Evolutionary conservation across 1,140 invertebrate species (phyloP), one percentile per base, ranked within the genome.

Genomic region (Eciton burchellii): DNA sequence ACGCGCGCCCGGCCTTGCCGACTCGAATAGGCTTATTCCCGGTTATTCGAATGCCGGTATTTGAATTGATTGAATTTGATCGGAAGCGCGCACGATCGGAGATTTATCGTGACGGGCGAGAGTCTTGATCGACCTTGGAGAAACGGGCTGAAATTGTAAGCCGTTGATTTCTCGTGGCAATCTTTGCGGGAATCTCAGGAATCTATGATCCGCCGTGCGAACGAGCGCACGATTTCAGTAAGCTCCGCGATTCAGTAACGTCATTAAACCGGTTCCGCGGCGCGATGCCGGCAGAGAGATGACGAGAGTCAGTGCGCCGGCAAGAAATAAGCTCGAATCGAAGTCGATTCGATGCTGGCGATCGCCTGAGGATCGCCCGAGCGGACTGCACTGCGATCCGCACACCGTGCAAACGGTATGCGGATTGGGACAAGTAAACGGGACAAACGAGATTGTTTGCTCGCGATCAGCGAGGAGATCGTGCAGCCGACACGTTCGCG

Each of bases 241-340:
- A 86, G 29, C 63, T 12, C 3, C 56, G 82, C 81, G 82, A 87
- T 74, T 87, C 86, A 87, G 68, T 47, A 52, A n/a, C n/a, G n/a
- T n/a, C n/a, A 49, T 86, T 26, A 71, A 86, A 87, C 86, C 86
- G 86, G 86, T 87, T 87, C 47, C 19, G 16, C 24, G 62, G 45
- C 21, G 21, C 59, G 56, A 83, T 54, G 21, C 6, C 45, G 29
- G 60, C 47, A 16, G 41, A 16, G 41, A 68, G 19, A 56, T 74
- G 84, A 87, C 62, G 81, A 84, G 62, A 81, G 35, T 63, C 41
- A 41, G 47, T 43, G 29, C 29, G 24, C 71, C 35, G 57, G 35
- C 24, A n/a, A 52, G 72, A 86, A 56, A 66, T 66, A 56, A 66
- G 16, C 43, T 68, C 4, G 19, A 45, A n/a, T 14, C 47, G 21